Base-by-base conservation (phyloP, 2,888 invertebrate genomes). In the Mechanitis mazaeus region DNA sequence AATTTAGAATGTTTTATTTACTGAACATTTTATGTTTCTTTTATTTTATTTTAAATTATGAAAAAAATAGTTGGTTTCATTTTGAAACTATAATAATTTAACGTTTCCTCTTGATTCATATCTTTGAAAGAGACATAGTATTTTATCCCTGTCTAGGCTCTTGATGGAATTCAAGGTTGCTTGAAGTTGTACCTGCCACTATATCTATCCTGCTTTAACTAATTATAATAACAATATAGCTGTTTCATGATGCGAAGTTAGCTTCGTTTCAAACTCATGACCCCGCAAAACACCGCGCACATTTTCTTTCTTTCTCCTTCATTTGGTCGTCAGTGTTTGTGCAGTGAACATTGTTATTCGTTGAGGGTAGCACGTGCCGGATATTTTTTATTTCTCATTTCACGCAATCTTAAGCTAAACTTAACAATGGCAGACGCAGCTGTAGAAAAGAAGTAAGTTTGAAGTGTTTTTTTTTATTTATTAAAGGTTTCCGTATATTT, bases 371-470 rank as follows among this genome's bases (percentile, higher is more conserved):
- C 88, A 89, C 90, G 90, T 89, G 90, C 78, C 78, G 67, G 69
- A 68, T 64, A 68, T 64, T 67, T 71, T 72, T 70, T 76, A 76
- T 77, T 78, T 72, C 76, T 69, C 72, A 73, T 72, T 75, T 75
- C 72, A 71, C 77, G 76, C 78, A 76, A 76, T 75, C 62, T 67
- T 65, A 74, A 78, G 73, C 66, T 65, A 71, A 75, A 74, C 72
- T 82, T 74, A 76, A 91, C 74, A 87, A 94, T 94, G 94, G 93
- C 93, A 85, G 93, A 93, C 85, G 93, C 93, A 84, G 93, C 93
- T 75, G 88, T 91, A 69, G 92, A 93, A 80, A 91, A 91, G 81
- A 92, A 92, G 94, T 93, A 91, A 93, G 93, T 93, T 77, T 68
- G 71, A 72, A 71, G 68, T 33, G 69, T 64, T 53, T 60, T 45